Base-by-base conservation (phyloP, 2,888 invertebrate genomes). In the Malthinus seriepunctatus region DNA sequence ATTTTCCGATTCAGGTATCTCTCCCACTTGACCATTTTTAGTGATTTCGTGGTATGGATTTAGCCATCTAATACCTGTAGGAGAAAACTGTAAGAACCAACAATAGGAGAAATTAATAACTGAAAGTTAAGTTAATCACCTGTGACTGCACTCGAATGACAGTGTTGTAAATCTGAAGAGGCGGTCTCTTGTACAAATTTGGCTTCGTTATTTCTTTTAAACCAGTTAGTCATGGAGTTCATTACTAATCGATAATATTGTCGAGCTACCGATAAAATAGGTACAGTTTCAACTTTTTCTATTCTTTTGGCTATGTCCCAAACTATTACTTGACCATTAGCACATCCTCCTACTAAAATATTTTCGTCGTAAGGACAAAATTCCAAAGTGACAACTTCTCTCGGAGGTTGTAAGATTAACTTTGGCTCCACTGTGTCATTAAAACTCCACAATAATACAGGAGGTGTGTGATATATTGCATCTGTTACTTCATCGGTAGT, bases 371-470 rank as follows among this genome's bases (percentile, higher is more conserved):
- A 84, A 0, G 89, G 88, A 70, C 89, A 90, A 74, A 88, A 88
- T 0, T 87, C 83, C 8, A 91, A 74, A 0, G 80, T 75, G 32
- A 84, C 84, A 0, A 90, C 84, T 77, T 89, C 88, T 37, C 88
- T 80, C 0, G 86, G 84, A 3, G 87, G 80, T 72, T 89, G 85
- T 51, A 91, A 81, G 66, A 86, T 84, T 38, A 91, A 75, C 77
- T 88, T 90, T 12, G 89, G 89, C 23, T 83, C 78, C 2, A 91
- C 76, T 52, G 84, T 85, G 66, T 91, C 90, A 31, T 82, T 81
- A 62, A 90, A 88, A 64, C 89, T 88, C 91, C 91, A 91, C 64
- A 91, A 81, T 60, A 90, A 79, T 1, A 90, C 86, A 0, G 86
- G 85, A 74, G 89, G 88, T 2, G 83, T 74, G 3, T 85, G 84